These are phyloP conservation scores for Smittia aterrima DNA, from an alignment of 2,888 invertebrate genomes.

Conservation along the genomic window DNA sequence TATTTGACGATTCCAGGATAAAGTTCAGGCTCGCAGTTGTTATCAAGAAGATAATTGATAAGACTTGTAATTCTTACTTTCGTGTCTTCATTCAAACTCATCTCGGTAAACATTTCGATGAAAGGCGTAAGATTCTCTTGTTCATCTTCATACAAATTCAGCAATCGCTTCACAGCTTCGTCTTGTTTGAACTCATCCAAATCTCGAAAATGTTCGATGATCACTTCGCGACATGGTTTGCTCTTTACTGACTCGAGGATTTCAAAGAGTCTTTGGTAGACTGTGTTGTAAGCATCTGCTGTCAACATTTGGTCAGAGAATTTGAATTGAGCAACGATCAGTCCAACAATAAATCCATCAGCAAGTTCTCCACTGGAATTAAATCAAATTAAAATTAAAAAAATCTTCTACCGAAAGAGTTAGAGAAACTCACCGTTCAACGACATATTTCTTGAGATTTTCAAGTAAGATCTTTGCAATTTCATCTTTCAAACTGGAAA, in stretches of 20 bases:
- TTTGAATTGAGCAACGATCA: constrained; percentile 26
- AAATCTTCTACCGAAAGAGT: background rate
- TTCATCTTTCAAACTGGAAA: constrained; percentile 22
- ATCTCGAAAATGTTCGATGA: constrained; percentile 26
- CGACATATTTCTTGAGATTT: constrained; percentile 8
- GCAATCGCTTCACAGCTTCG: constrained; percentile 15
- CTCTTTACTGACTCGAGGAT: background rate
- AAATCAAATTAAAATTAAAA: background rate
- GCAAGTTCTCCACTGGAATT: constrained; percentile 13
- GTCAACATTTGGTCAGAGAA: constrained; percentile 29
- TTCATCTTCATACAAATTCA: background rate
- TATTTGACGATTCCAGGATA: constrained; percentile 34
- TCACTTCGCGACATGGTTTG: constrained; percentile 15
- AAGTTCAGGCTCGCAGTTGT: background rate
- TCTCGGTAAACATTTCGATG: constrained; percentile 24
- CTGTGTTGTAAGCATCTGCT: background rate
- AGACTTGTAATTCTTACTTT: background rate
- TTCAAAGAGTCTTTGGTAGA: constrained; percentile 24
- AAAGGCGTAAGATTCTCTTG: constrained; percentile 14
- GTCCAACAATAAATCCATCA: background rate
- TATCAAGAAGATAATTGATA: constrained; percentile 8
- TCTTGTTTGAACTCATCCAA: constrained; percentile 22
- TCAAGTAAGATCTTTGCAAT: background rate
- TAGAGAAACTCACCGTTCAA: constrained; percentile 8
- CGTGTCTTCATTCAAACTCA: background rate